Evolutionary conservation across 2,888 invertebrate species (phyloP).

Genomic region (Eristalis intricaria): DNA sequence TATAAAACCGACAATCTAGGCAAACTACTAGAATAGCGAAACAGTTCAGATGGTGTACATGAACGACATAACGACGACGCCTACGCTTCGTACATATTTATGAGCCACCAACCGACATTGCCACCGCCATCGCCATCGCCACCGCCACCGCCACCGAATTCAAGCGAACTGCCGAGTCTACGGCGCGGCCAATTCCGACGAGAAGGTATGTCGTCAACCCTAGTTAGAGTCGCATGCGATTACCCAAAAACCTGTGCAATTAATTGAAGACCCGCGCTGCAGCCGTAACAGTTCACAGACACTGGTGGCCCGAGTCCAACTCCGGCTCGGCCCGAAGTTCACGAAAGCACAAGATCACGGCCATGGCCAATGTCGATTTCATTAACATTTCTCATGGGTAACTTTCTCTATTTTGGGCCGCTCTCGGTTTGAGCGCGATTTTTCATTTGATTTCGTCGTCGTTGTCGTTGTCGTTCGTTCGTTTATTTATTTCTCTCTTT

Average conservation of each 20-base stretch:
- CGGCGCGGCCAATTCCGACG: not conserved
- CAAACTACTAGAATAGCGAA: constrained; percentile 50
- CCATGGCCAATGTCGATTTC: constrained; percentile 72
- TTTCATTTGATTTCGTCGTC: constrained; percentile 17
- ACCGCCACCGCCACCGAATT: too few relatives aligned
- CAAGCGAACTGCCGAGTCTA: too few relatives aligned
- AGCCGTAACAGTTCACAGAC: constrained; percentile 17
- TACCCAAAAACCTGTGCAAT: constrained; percentile 8
- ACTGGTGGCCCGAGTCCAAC: not conserved
- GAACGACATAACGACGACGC: constrained; percentile 65
- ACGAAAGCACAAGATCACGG: constrained; percentile 67
- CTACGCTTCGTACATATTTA: constrained; percentile 66
- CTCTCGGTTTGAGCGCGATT: constrained; percentile 27
- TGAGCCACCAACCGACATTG: constrained; percentile 26
- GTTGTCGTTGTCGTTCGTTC: not conserved
- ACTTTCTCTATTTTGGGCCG: constrained; percentile 61
- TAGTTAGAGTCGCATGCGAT: not conserved
- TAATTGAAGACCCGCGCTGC: constrained; percentile 12
- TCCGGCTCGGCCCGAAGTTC: constrained; percentile 16
- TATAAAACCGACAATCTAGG: constrained; percentile 37
- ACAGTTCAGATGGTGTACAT: constrained; percentile 33
- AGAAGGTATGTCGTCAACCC: constrained; percentile 37
- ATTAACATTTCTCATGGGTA: constrained; percentile 59
- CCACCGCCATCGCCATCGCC: not conserved
- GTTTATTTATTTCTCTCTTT: constrained; percentile 33